Percentiles rank a stretch among this genome's conserved stretches.
Evolutionary conservation across 2,888 invertebrate species (phyloP).

Genomic region (Drosophila greeni): DNA sequence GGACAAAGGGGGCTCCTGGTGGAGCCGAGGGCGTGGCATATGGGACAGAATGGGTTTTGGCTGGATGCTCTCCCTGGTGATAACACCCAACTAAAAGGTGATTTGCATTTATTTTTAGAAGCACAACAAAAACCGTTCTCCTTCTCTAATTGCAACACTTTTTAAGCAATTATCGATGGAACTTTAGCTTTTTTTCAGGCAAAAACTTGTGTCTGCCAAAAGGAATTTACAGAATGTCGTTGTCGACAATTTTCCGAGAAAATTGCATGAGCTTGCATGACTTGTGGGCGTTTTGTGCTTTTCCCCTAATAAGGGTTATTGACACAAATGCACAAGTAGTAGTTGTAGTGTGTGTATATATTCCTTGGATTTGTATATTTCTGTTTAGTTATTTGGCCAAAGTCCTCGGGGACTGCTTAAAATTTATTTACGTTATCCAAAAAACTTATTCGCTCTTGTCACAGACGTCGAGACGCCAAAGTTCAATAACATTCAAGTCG

Average conservation of each 20-base stretch:
- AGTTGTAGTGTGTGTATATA: conserved; percentile 5
- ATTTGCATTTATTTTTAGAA: conserved; percentile 31
- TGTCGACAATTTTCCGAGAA: conserved; percentile 22
- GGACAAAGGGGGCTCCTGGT: conserved; percentile 16
- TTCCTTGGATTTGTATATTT: conserved; percentile 23
- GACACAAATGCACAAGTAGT: conserved; percentile 38
- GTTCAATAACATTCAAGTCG: conserved; percentile 60
- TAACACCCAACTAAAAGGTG: conserved; percentile 36
- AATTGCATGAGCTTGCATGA: conserved; percentile 56
- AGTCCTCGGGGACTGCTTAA: conserved; percentile 20
- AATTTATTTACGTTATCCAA: conserved; percentile 53
- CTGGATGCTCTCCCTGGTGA: conserved; percentile 48
- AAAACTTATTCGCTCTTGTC: conserved; percentile 57
- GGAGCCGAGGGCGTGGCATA: conserved; percentile 13
- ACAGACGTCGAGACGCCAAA: conserved; percentile 50
- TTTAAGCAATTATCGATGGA: conserved; percentile 49
- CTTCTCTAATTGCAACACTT: conserved; percentile 28
- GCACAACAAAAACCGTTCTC: conserved; percentile 4
- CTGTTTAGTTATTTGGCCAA: conserved; percentile 2
- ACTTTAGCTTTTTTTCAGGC: conserved; percentile 29
- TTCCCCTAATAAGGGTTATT: conserved; percentile 44
- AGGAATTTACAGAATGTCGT: conserved; percentile 54
- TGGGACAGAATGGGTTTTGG: background rate
- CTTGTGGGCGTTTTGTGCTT: conserved; percentile 46
- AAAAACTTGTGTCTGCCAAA: conserved; percentile 47